Base-by-base conservation (phyloP, 2,888 invertebrate species). In the Alloplasta piceator region DNA sequence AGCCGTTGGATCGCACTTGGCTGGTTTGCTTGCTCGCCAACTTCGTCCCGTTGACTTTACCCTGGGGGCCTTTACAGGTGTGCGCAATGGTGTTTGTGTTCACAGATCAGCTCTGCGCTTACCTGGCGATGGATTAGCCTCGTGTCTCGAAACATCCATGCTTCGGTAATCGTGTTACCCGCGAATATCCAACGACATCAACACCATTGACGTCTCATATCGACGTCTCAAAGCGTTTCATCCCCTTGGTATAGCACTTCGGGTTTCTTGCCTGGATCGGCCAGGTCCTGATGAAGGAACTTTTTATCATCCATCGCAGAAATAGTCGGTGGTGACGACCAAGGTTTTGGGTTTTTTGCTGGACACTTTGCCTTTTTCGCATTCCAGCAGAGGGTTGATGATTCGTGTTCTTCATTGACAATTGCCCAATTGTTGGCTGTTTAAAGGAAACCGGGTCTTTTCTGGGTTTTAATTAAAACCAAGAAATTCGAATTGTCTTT, bases 151-250 rank as follows among this genome's bases (percentile, higher is more conserved):
- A 68, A 64, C 63, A 70, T 64, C 48, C 63, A 50, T n/a, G 58
- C 63, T 74, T 46, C 64, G 64, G 70, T 75, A 75, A 66, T 43
- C 70, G 46, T 75, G 70, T 75, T 58, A 36, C 74, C 64, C 70
- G 55, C 70, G 61, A 78, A 68, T 67, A 78, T 61, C 14, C 10
- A 68, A 61, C 67, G 68, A 61, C 43, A 55, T 55, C 64, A 56
- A 46, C 43, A 16, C 39, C 38, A 66, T 55, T 39, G 55, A 71
- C 67, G 41, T 39, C 36, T 43, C 6, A 55, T 12, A 41, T 46
- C 75, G 1, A 6, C 6, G 14, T 7, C 52, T 52, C 6, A 55
- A 55, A 67, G 67, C 64, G 75, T 71, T 77, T 71, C 71, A 77
- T 77, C 58, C 58, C 52, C 52, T 52, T 48, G 58, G 71, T 56